Evolutionary conservation across 2,797 vertebrate genomes (phyloP), one percentile per base, ranked within the genome.

Genomic region (Eremophila alpestris): DNA sequence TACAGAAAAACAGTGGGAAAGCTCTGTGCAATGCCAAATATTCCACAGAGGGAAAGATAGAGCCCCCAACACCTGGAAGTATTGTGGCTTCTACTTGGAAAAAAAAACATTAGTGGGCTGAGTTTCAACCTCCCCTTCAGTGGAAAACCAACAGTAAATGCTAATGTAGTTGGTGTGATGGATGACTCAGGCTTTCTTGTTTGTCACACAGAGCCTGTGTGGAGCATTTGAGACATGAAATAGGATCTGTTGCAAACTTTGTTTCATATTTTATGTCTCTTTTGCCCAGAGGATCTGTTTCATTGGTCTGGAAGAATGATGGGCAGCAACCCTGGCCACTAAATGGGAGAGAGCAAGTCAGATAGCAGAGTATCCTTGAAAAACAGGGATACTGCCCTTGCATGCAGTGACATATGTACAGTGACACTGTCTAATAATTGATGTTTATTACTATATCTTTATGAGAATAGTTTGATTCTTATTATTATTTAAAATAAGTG

Each of bases 261-360:
- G 0, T 77, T 84, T 79, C 38, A 21, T 67, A 27, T 82, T 67
- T 76, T 51, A 54, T 4, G 3, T 79, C 45, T 73, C 43, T 70
- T 83, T 29, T 51, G 46, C 29, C 22, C 34, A 52, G 70, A 71
- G 23, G 29, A 76, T 69, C 36, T 84, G 4, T 91, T 82, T 82
- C 45, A n/a, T 16, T 87, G 67, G 15, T 56, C 29, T 70, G 68
- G 40, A 41, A 70, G 71, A 81, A 51, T 32, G 84, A 65, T 0
- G 6, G n/a, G 63, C 55, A 79, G 45, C 43, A 69, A 5, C 26
- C 7, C 15, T 16, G 26, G 45, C 52, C 9, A 4, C 18, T 29
- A 36, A 18, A 1, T 0, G 0, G 30, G 46, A 46, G 24, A 90
- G 34, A 54, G 51, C 34, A 46, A 34, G 34, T 41, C 56, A 46